Evolutionary conservation across 1,140 invertebrate genomes (phyloP), one percentile per base, ranked within the genome.

Genomic region (Laupala kohalensis): DNA sequence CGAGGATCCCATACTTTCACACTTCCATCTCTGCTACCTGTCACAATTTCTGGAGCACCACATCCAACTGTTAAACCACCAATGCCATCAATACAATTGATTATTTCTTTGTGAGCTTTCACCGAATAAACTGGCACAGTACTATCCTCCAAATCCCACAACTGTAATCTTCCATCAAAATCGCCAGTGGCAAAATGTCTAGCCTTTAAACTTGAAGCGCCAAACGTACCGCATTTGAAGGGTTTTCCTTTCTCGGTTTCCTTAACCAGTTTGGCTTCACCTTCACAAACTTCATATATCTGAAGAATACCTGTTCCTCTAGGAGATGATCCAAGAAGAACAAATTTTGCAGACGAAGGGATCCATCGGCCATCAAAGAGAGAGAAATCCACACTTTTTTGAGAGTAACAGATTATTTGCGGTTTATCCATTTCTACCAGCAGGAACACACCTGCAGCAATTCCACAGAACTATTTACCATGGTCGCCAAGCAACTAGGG

Each of bases 1-100:
- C 96, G 84, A 6, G 91, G 88, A 83, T 98, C 96, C 96, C 96
- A 98, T 0, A 98, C 88, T 85, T 96, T 97, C 0, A 98, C 95
- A 75, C 86, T 87, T 4, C 95, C 95, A 87, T 98, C 95, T 82
- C 92, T 85, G 75, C 94, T 93, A 15, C 94, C 95, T 23, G 96
- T 98, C 0, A 92, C 93, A 75, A 98, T 89, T 87, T 98, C 96
- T 26, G 95, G 94, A 6, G 95, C 93, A 25, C 94, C 95, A 81
- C 90, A 93, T 63, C 92, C 92, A 23, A 89, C 80, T 67, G 83
- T 88, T 25, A 89, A 86, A 6, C 95, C 96, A n/a, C 90, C 94
- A 73, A 97, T 87, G 19, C 93, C 95, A 86, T 98, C 95, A 73
- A 98, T 94, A 25, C 87, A 83, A 83, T 98, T 98, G 71, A 98